phyloP scores from a whole-genome alignment of 2,888 invertebrate genomes.

The Adineta ricciae region DNA sequence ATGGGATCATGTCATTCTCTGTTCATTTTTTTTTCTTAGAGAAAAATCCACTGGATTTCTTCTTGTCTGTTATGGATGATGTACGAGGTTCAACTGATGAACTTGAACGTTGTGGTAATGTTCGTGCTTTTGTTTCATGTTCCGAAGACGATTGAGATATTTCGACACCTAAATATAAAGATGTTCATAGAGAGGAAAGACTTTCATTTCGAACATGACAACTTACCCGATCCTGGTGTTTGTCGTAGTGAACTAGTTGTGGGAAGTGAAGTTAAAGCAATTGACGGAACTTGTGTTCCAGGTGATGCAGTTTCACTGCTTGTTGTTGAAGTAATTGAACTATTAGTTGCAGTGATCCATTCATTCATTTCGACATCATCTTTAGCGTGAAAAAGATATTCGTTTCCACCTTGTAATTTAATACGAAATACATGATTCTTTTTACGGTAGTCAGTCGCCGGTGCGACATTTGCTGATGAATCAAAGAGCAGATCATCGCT shows the following conservation, averaged over 20 bases:
- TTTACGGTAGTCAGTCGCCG: slow-evolving; percentile 93
- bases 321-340: not conserved
- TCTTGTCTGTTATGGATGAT: not conserved
- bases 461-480: slow-evolving; percentile 51
- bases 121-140: not conserved
- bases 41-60: slow-evolving; percentile 1
- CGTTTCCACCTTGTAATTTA: slow-evolving; percentile 78
- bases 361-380: slow-evolving; percentile 57
- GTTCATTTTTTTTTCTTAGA: not conserved
- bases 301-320: not conserved
- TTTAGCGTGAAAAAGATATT: slow-evolving; percentile 93
- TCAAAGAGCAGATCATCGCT: not conserved
- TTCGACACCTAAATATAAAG: not conserved
- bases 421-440: slow-evolving; percentile 96
- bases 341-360: slow-evolving; percentile 30
- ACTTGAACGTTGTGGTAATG: slow-evolving; percentile 2
- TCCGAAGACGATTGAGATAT: not conserved
- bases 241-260: not conserved
- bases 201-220: no score
- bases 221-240: not conserved
- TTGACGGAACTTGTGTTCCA: not conserved
- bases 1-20: not conserved
- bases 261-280: not conserved
- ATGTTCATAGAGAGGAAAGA: no score
- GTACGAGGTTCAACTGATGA: not conserved